Conservation (phyloP, 2,113 vertebrate species). For the Pedetes capensis region DNA sequence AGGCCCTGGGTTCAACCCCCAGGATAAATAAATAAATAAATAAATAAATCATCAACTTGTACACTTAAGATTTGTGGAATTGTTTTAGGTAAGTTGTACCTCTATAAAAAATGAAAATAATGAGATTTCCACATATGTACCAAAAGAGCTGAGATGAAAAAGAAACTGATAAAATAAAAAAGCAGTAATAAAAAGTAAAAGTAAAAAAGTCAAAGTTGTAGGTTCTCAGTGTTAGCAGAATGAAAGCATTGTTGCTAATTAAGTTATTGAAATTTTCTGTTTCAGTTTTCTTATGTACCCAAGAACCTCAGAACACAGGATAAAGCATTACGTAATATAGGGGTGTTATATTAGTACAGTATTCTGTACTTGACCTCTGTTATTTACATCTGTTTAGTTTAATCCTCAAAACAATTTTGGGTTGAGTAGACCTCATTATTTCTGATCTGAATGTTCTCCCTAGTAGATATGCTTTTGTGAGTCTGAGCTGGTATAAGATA, state of each 20-base stretch:
- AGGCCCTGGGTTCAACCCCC: too few species aligned
- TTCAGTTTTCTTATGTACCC: background rate
- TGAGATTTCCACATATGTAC: background rate
- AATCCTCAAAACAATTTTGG: constrained; percentile 17
- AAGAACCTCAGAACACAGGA: constrained; percentile 38
- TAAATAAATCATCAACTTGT: constrained; percentile 15
- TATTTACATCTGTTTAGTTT: constrained; percentile 25
- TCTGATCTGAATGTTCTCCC: background rate
- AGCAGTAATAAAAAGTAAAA: too few species aligned
- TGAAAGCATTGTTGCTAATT: constrained; percentile 23
- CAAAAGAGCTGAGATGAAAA: constrained; percentile 19
- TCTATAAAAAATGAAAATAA: constrained; percentile 30
- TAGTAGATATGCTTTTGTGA: background rate
- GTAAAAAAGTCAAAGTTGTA: too few species aligned
- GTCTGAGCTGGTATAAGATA: background rate
- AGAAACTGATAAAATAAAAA: background rate
- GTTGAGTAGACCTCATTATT: constrained; percentile 13
- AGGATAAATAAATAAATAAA: too few species aligned
- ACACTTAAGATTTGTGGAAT: background rate
- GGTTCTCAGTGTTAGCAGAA: background rate
- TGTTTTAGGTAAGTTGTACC: constrained; percentile 21
- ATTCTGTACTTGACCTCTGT: background rate
- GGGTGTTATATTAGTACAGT: background rate
- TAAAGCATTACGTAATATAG: background rate
- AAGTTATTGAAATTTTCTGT: constrained; percentile 32